phyloP scores from a whole-genome alignment of 92 coral and sea anemone species.

The Galaxea fascicularis region DNA sequence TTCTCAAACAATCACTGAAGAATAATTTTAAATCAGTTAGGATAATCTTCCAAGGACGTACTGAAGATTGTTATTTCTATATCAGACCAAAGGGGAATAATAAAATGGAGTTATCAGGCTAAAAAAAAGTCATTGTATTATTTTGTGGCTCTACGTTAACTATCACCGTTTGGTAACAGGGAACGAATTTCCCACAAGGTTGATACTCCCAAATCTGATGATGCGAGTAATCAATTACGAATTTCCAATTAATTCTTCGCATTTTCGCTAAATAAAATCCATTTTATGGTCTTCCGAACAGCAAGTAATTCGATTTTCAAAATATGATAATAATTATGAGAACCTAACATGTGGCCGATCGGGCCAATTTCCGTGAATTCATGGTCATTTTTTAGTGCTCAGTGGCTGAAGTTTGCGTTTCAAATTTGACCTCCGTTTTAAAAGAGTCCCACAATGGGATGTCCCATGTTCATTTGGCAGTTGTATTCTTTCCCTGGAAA shows the following conservation, averaged over 20 bases:
- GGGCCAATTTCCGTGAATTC: slow-evolving; percentile 25
- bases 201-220: background rate
- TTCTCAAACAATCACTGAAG: background rate
- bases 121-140: too few species aligned
- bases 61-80: background rate
- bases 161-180: slow-evolving; percentile 5
- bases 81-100: background rate
- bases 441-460: slow-evolving; percentile 45
- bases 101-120: background rate
- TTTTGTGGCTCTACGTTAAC: too few species aligned
- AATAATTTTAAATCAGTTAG: too few species aligned
- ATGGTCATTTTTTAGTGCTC: slow-evolving; percentile 26
- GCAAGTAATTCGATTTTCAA: slow-evolving; percentile 81
- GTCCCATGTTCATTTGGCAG: slow-evolving; percentile 41
- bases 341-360: slow-evolving; percentile 40
- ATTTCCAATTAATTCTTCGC: slow-evolving; percentile 38
- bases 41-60: too few species aligned
- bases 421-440: slow-evolving; percentile 44
- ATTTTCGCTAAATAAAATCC: slow-evolving; percentile 67
- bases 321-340: slow-evolving; percentile 51
- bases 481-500: slow-evolving; percentile 41
- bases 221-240: slow-evolving; percentile 34
- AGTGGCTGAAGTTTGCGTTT: slow-evolving; percentile 43
- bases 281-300: slow-evolving; percentile 65
- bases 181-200: slow-evolving; percentile 29